Percentiles rank a stretch among this genome's conserved stretches.
Conservation (phyloP, 2,113 vertebrate species). For the Chrysemys picta region DNA sequence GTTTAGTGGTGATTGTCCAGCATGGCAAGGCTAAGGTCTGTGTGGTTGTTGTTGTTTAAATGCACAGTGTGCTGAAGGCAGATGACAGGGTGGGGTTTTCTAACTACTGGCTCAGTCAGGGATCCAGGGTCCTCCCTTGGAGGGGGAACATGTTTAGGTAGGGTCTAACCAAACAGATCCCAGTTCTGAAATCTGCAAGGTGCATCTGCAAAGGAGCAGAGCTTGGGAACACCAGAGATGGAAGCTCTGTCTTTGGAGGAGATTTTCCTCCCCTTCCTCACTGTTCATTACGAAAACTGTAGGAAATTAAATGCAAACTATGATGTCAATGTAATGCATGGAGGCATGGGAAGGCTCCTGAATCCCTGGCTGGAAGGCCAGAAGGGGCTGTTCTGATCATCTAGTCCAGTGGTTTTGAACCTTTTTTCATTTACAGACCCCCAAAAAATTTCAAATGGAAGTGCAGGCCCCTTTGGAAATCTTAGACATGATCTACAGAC, state of each 20-base stretch:
- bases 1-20: background rate
- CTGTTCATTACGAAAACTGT: background rate
- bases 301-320: background rate
- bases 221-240: background rate
- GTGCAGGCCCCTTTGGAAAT: background rate
- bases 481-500: background rate
- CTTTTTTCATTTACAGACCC: background rate
- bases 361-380: background rate
- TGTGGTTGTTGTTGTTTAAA: background rate
- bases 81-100: background rate
- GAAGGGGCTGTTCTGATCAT: background rate
- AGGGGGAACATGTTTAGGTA: background rate
- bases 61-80: background rate
- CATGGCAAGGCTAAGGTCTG: background rate
- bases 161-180: background rate
- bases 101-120: background rate
- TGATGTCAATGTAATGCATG: background rate
- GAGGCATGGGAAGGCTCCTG: background rate
- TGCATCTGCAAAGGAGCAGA: background rate
- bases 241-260: background rate
- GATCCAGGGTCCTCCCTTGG: background rate
- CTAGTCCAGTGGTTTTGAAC: background rate
- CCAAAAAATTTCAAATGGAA: background rate
- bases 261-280: background rate
- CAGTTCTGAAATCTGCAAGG: background rate